Conservation (phyloP, 2,113 vertebrate species). For the Corythornis vintsioides region DNA sequence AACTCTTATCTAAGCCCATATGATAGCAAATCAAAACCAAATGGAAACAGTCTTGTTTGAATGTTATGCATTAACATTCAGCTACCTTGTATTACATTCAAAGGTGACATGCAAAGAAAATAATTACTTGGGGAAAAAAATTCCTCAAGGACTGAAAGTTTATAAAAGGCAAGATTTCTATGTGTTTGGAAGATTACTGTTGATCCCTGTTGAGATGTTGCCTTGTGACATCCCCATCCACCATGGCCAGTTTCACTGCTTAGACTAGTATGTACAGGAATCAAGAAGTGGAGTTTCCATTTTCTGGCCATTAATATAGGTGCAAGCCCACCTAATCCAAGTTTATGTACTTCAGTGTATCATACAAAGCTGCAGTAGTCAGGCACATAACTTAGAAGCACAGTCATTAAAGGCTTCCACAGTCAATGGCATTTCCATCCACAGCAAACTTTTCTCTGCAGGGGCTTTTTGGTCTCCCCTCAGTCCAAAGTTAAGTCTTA, state of each 20-base stretch:
- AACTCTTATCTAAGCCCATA: background rate
- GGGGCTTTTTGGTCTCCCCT: background rate
- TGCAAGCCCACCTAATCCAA: background rate
- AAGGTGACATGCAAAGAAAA: background rate
- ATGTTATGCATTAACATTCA: background rate
- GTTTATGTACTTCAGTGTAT: background rate
- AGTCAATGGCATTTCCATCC: background rate
- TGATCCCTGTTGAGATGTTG: background rate
- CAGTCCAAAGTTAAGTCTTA: background rate
- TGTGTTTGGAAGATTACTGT: background rate
- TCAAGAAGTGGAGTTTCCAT: background rate
- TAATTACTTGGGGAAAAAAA: background rate
- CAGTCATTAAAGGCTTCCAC: accelerated
- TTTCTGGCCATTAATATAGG: background rate
- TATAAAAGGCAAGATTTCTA: background rate
- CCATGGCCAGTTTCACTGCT: background rate
- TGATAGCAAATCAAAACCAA: background rate
- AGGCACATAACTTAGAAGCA: background rate
- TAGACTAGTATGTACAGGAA: background rate
- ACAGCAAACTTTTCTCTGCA: background rate
- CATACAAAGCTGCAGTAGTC: background rate
- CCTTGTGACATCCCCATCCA: background rate
- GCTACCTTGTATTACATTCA: background rate
- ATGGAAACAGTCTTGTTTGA: background rate
- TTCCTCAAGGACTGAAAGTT: background rate